Evolutionary conservation across 1,140 invertebrate species (phyloP), one percentile per base, ranked within the genome.

Genomic region (Listronotus oregonensis): DNA sequence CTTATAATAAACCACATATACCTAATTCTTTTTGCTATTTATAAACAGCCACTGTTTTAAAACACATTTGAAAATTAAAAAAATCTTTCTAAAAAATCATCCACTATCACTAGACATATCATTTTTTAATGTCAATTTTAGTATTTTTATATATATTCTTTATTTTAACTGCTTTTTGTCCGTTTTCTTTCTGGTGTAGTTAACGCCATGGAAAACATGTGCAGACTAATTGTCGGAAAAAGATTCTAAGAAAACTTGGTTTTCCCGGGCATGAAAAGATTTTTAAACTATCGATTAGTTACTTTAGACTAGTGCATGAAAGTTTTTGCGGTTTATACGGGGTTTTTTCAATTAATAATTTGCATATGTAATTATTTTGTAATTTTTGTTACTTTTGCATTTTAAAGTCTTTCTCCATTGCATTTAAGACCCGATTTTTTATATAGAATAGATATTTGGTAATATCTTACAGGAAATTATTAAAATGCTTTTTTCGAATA

Each of bases 281-380:
- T 37, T 14, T 46, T 46, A 18, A 14, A 46, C 43, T 46, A 46
- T 46, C 43, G 43, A 46, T 46, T 27, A 27, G 21, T 46, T 46
- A 46, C 7, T 46, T n/a, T 11, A 46, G 14, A 11, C 14, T 46
- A 46, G 43, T 8, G 43, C 17, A 18, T n/a, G 8, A 8, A 46
- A 17, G 43, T 37, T 12, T 37, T 37, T 37, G 8, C 8, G 11
- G 34, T 37, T 37, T 37, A 12, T 37, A 37, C 34, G 34, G 8
- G 34, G 34, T 12, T 37, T 7, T 9, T 3, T 37, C 34, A 37
- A 37, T 37, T 37, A 9, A 6, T 6, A 6, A 34, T 34, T 34
- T 9, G 9, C 9, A 9, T 37, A 37, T 37, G 34, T 1, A 8
- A 37, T 37, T 10, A 37, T 5, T 37, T 37, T 37, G 7, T 37